phyloP scores from a whole-genome alignment of 2,888 invertebrate genomes.

The Oegoconia quadripuncta region DNA sequence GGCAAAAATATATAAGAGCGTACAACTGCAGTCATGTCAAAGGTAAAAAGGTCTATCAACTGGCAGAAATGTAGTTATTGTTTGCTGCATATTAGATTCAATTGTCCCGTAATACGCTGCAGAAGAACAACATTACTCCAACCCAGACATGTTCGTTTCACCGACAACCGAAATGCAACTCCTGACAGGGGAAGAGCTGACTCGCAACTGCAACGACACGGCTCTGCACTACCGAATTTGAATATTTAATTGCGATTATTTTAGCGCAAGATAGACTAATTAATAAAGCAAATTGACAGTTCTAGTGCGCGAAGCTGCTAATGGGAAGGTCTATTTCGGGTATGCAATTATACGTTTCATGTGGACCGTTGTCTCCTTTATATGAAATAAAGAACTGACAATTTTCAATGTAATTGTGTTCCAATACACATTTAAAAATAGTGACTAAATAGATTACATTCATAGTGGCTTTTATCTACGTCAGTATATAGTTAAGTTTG shows the following conservation, averaged over 20 bases:
- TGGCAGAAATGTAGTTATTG: neutral
- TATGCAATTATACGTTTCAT: neutral
- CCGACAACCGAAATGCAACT: constrained; percentile 67
- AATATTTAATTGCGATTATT: constrained; percentile 71
- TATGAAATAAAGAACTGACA: no score
- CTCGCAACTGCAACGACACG: constrained; percentile 58
- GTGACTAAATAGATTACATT: no score
- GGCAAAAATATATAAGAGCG: no score
- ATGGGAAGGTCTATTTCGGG: constrained; percentile 44
- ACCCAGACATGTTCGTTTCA: constrained; percentile 66
- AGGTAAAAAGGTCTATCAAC: no score
- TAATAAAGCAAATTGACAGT: constrained; percentile 60
- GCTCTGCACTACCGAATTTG: constrained; percentile 69
- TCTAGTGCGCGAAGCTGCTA: constrained; percentile 38
- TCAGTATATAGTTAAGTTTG: no score
- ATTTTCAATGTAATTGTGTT: no score
- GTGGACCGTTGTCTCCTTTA: no score
- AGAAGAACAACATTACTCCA: constrained; percentile 19
- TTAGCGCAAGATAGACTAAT: constrained; percentile 53
- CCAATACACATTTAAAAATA: no score
- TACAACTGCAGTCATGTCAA: no score
- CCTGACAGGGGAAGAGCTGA: constrained; percentile 53
- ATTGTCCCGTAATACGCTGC: constrained; percentile 2
- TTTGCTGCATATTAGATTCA: neutral
- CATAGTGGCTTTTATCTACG: no score